Percentiles rank a stretch among this genome's conserved stretches.
These are phyloP conservation scores for Limulus polyphemus DNA, from an alignment of 2,888 invertebrate genomes.

Conservation along the genomic window DNA sequence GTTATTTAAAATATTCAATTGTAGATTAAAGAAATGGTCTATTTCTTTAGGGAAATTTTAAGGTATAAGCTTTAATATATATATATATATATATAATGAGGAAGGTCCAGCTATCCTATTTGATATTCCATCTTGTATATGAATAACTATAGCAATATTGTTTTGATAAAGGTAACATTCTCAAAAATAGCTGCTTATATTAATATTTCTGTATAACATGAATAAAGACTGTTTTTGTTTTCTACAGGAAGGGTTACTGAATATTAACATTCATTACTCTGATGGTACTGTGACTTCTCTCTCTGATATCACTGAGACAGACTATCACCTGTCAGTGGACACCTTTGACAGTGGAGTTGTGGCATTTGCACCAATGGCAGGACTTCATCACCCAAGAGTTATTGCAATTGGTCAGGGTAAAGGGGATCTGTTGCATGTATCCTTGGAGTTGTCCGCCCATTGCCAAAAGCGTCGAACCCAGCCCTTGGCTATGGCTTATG, in stretches of 20 bases:
- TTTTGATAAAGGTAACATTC: too few species aligned
- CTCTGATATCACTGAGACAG: constrained; percentile 70
- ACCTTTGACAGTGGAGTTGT: constrained; percentile 82
- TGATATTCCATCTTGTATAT: too few species aligned
- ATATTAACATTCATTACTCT: constrained; percentile 82
- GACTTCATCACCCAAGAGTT: constrained; percentile 60
- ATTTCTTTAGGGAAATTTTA: too few species aligned
- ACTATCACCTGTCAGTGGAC: constrained; percentile 76
- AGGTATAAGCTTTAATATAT: too few species aligned
- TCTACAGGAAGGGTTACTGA: constrained; percentile 72
- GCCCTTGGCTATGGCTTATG: constrained; percentile 65
- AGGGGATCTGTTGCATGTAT: constrained; percentile 64
- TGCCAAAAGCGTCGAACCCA: constrained; percentile 50
- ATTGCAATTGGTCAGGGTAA: constrained; percentile 87
- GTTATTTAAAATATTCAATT: too few species aligned
- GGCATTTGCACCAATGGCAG: constrained; percentile 69
- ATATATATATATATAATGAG: too few species aligned
- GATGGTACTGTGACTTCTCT: constrained; percentile 75
- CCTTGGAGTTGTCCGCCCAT: constrained; percentile 61
- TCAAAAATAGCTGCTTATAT: too few species aligned
- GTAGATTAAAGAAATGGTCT: too few species aligned
- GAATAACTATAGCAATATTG: too few species aligned
- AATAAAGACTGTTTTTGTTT: constrained; percentile 26
- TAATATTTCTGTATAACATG: too few species aligned
- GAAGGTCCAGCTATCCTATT: too few species aligned